Evolutionary conservation across 2,888 invertebrate genomes (phyloP), one percentile per base, ranked within the genome.

Genomic region (Ormyrus pomaceus): DNA sequence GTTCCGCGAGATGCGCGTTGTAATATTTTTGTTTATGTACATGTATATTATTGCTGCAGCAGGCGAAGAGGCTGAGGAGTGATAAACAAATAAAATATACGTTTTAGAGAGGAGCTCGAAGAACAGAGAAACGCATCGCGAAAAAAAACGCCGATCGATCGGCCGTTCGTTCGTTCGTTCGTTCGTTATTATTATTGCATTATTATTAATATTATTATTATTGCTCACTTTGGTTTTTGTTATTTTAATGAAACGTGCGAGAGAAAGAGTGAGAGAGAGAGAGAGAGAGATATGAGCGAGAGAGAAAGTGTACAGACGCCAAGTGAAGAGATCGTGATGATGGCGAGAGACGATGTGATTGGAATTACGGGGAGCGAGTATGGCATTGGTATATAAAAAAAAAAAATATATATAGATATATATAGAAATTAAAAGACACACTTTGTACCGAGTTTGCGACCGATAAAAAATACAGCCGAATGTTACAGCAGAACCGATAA

Each of bases 181-280:
- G 56, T 77, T 70, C 81, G 83, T 88, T 88, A 85, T 86, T 86
- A 71, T 84, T 81, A 82, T 34, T 34, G 34, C 34, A 34, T 82
- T 80, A 83, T 84, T 83, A 86, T 84, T 84, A 83, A 83, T 83
- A 83, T 82, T 83, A 83, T 83, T 83, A 84, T 85, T 84, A 85
- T 83, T 83, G 79, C 72, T 50, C 72, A 83, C 68, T 86, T 86
- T 86, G 83, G 85, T 86, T 87, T 86, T 86, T 86, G 88, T 87
- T 88, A 86, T 86, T 85, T 86, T 84, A 86, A 86, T 85, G 79
- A 86, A 86, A 86, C 84, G 85, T 85, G 80, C 77, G 81, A 75
- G 81, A 80, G 74, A 80, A 73, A 79, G 74, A 79, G 77, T 83
- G 48, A 78, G 72, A 64, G 78, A 65, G 55, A 48, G 13, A 75